A percentile compares a stretch with the other conserved stretches of the same genome.
Evolutionary conservation across 2,797 vertebrate species (phyloP).

Genomic region (Smutsia temminckii): DNA sequence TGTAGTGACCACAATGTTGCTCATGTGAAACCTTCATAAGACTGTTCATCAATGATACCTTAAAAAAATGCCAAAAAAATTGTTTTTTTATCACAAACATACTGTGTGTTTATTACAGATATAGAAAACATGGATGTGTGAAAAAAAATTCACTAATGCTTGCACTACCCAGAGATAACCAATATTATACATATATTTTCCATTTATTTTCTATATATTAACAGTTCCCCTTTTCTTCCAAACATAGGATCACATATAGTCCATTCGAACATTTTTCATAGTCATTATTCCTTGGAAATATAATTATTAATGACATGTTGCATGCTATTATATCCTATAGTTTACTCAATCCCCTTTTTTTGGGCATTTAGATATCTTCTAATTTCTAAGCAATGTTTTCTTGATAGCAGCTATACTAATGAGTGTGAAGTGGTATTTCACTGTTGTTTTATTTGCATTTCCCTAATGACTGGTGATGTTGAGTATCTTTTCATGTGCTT

Average conservation of each 20-base stretch:
- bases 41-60: too few species aligned
- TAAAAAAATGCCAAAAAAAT: neutral
- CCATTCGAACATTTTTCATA: neutral
- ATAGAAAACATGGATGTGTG: slow-evolving; percentile 33
- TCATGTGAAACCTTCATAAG: too few species aligned
- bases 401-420: neutral
- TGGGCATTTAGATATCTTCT: neutral
- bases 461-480: neutral
- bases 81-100: neutral
- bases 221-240: neutral
- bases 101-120: neutral
- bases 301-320: neutral
- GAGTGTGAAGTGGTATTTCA: neutral
- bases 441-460: slow-evolving; percentile 9
- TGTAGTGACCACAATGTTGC: too few species aligned
- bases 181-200: neutral
- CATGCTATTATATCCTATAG: neutral
- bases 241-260: neutral
- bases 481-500: slow-evolving; percentile 12
- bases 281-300: neutral
- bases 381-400: neutral
- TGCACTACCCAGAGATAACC: neutral
- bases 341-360: neutral
- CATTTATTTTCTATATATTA: neutral
- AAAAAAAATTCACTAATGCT: slow-evolving; percentile 20